These are phyloP conservation scores for Geotrupes spiniger DNA, from an alignment of 2,888 invertebrate genomes.

Conservation along the genomic window DNA sequence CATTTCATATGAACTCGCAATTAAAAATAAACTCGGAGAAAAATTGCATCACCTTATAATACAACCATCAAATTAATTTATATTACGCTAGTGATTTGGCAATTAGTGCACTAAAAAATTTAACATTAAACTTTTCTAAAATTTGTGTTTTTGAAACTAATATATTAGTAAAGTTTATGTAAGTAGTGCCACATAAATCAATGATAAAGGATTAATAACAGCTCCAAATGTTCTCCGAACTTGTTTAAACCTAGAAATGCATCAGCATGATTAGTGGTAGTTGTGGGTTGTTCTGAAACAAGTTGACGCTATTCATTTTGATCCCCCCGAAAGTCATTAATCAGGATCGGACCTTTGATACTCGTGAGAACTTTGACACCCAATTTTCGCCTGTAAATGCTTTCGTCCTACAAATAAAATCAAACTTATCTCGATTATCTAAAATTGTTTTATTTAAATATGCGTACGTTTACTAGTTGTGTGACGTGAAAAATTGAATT, in stretches of 20 bases:
- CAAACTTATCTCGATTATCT: too few species aligned
- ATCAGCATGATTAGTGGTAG: conserved; percentile 29
- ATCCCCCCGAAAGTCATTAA: conserved; percentile 28
- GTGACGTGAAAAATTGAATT: too few species aligned
- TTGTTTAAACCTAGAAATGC: conserved; percentile 24
- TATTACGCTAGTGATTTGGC: too few species aligned
- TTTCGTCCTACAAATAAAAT: conserved; percentile 2
- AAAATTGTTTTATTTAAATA: too few species aligned
- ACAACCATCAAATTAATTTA: too few species aligned
- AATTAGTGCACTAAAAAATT: too few species aligned
- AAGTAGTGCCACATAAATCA: conserved; percentile 11
- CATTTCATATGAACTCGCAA: too few species aligned
- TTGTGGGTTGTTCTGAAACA: conserved; percentile 26
- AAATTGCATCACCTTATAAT: too few species aligned
- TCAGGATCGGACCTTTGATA: conserved; percentile 32
- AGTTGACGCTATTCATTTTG: conserved; percentile 21
- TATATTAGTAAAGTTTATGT: conserved; percentile 1
- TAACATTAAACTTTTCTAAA: too few species aligned
- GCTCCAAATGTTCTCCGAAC: conserved; percentile 13
- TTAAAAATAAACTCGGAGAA: too few species aligned
- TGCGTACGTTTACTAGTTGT: too few species aligned
- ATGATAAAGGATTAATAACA: conserved; percentile 24
- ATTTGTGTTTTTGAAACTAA: background rate
- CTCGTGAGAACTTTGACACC: conserved; percentile 30
- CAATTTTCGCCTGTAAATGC: conserved; percentile 13